Conservation (phyloP, 2,888 invertebrate species). For the Colletes collaris region DNA sequence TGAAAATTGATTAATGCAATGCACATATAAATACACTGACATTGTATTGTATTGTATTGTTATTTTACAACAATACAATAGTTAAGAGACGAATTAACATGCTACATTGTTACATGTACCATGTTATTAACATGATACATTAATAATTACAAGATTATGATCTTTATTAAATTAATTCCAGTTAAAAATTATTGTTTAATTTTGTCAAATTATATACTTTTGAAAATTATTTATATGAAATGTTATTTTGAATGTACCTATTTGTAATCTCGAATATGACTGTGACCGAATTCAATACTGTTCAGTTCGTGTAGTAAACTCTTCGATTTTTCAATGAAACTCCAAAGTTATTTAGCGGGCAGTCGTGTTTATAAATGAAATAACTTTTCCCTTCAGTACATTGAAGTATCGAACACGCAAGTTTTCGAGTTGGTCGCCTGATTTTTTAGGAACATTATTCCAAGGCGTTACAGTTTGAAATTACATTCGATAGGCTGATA, state of each 20-base stretch:
- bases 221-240: constrained; percentile 13
- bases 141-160: background rate
- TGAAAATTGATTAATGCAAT: constrained; percentile 1
- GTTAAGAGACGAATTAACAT: background rate
- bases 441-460: constrained; percentile 51
- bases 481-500: constrained; percentile 49
- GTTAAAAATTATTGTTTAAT: constrained; percentile 6
- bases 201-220: background rate
- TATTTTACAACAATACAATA: background rate
- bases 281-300: background rate
- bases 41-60: no score
- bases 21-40: background rate
- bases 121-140: background rate
- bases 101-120: no score
- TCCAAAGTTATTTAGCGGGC: constrained; percentile 26
- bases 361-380: constrained; percentile 51
- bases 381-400: constrained; percentile 7
- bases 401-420: constrained; percentile 1
- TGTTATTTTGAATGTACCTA: constrained; percentile 10
- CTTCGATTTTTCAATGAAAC: constrained; percentile 30
- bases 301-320: constrained; percentile 11
- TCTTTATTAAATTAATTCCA: background rate
- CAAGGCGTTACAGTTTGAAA: constrained; percentile 9
- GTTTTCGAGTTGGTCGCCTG: constrained; percentile 50
- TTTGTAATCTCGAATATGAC: background rate